These are phyloP conservation scores for Entosphenus tridentatus DNA, from an alignment of 2,113 vertebrate genomes.

Conservation along the genomic window DNA sequence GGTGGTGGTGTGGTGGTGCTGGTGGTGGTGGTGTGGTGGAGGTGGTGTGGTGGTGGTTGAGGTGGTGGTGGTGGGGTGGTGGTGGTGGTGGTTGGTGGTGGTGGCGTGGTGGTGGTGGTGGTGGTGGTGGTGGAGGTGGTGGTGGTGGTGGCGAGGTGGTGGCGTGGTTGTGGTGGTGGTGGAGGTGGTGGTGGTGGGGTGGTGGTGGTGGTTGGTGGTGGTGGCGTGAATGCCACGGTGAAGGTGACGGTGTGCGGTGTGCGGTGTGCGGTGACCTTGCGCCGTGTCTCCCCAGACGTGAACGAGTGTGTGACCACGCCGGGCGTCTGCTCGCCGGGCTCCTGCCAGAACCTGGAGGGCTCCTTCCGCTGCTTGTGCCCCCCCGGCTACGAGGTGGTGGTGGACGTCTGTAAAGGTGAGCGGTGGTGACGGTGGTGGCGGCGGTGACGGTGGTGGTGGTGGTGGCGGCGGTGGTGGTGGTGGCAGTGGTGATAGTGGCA, in stretches of 20 bases:
- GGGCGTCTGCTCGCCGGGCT: conserved; percentile 46
- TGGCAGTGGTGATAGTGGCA: too few relatives aligned
- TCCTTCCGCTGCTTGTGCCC: conserved; percentile 85
- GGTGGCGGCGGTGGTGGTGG: too few relatives aligned
- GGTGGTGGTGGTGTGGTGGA: not conserved
- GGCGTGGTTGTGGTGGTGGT: not conserved
- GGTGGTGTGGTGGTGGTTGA: not conserved
- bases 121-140: not conserved
- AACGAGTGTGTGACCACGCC: conserved; percentile 54
- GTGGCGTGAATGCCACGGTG: not conserved
- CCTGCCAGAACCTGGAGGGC: conserved; percentile 73
- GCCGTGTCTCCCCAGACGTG: conserved; percentile 27
- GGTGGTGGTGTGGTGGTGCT: not conserved
- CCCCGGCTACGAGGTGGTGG: conserved; percentile 55
- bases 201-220: not conserved
- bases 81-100: not conserved
- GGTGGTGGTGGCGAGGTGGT: not conserved
- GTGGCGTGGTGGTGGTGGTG: not conserved
- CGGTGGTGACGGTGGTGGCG: too few relatives aligned
- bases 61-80: not conserved
- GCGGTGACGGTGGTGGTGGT: too few relatives aligned
- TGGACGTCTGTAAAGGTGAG: conserved; percentile 64
- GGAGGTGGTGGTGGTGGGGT: not conserved
- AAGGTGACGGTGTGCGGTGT: too few relatives aligned
- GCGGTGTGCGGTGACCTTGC: too few relatives aligned